These are phyloP conservation scores for Porites rus DNA, from an alignment of 92 coral and sea anemone genomes.

Conservation along the genomic window DNA sequence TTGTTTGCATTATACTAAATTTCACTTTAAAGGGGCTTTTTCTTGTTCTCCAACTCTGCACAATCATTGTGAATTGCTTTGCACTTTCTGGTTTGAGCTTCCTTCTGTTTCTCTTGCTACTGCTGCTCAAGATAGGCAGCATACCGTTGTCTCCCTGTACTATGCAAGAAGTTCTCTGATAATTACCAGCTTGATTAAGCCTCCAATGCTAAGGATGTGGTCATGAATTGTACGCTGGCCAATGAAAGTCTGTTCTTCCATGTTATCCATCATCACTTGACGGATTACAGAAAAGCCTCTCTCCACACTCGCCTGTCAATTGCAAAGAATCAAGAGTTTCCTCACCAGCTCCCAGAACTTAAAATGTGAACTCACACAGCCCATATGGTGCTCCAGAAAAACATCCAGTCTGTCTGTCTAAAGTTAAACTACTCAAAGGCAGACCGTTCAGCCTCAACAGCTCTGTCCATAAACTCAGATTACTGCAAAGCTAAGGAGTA, in stretches of 20 bases:
- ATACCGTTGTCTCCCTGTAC: conserved; percentile 25
- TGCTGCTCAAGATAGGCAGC: no score
- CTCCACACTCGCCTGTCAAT: conserved; percentile 51
- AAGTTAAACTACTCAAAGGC: conserved; percentile 37
- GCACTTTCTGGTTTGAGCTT: no score
- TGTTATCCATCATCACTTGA: conserved; percentile 58
- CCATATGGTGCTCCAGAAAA: conserved; percentile 52
- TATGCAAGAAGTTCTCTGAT: conserved; percentile 44
- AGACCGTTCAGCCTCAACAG: conserved; percentile 13
- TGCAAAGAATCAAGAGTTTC: no score
- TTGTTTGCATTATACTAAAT: background rate
- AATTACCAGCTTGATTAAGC: conserved; percentile 5
- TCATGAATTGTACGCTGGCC: conserved; percentile 56
- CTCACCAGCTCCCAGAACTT: conserved; percentile 45
- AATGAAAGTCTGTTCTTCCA: conserved; percentile 50
- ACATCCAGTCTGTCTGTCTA: conserved; percentile 2
- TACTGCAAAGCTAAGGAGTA: conserved; percentile 45
- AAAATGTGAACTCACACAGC: conserved; percentile 44
- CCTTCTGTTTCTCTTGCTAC: no score
- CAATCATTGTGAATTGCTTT: no score
- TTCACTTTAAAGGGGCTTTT: conserved; percentile 13
- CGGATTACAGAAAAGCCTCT: conserved; percentile 55
- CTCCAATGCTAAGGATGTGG: conserved; percentile 40
- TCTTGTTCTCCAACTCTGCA: conserved; percentile 35
- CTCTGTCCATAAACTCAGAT: conserved; percentile 54